Percentiles rank a stretch among this genome's conserved stretches.
Conservation (phyloP, 2,888 invertebrate genomes). For the Lepidocyrtoides sp. region DNA sequence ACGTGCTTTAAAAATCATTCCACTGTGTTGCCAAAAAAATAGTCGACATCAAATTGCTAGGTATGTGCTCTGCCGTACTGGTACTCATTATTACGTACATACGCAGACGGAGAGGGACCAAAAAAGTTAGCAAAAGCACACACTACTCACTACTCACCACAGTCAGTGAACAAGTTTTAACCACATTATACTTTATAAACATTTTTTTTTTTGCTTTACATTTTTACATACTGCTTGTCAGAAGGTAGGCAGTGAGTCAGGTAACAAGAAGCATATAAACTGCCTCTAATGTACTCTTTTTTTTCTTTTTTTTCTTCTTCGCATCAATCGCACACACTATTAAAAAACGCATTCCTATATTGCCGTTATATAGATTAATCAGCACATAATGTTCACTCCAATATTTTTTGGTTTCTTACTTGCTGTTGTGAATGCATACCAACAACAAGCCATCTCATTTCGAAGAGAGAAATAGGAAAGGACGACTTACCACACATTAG, state of each 20-base stretch:
- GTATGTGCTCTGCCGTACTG: background rate
- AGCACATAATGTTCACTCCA: background rate
- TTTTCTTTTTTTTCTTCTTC: slow-evolving; percentile 4
- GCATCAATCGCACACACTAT: slow-evolving; percentile 14
- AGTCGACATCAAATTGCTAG: slow-evolving; percentile 10
- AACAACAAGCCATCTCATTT: slow-evolving; percentile 63
- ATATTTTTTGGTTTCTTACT: no score
- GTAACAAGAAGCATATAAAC: background rate
- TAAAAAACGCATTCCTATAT: slow-evolving; percentile 9
- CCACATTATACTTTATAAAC: background rate
- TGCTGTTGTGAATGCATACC: slow-evolving; percentile 20
- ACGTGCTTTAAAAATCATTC: slow-evolving; percentile 31
- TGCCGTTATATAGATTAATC: slow-evolving; percentile 4
- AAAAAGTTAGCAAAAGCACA: no score
- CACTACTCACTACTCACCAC: no score
- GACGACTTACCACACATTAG: slow-evolving; percentile 40
- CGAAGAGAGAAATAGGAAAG: slow-evolving; percentile 11
- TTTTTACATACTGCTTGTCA: background rate
- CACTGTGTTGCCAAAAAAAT: slow-evolving; percentile 5
- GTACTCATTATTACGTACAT: no score
- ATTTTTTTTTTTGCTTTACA: background rate
- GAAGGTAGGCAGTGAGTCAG: background rate
- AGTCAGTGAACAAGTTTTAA: background rate
- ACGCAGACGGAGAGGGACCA: no score
- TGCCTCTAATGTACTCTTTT: background rate